Conservation (phyloP, 53 echinoderm and acorn worm species). For the Stichopus horrens region DNA sequence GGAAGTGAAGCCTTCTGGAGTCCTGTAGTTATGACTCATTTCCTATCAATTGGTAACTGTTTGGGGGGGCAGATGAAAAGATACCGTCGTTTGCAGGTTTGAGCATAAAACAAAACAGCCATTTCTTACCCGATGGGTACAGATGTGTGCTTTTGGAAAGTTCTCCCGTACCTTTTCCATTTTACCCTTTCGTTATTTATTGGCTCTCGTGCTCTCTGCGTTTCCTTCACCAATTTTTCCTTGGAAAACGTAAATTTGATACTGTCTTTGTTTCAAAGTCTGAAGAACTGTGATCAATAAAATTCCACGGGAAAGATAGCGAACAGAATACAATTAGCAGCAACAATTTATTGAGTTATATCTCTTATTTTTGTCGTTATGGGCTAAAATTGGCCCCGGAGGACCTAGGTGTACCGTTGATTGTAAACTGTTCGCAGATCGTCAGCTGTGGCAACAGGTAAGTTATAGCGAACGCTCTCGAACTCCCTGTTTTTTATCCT, state of each 20-base stretch:
- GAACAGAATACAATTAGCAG: conserved; percentile 15
- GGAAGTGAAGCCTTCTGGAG: too few species aligned
- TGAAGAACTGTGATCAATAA: conserved; percentile 5
- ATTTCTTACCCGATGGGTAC: too few species aligned
- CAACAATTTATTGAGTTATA: conserved; percentile 12
- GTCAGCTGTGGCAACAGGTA: conserved; percentile 40
- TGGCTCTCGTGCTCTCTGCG: background rate
- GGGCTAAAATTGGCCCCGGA: conserved; percentile 24
- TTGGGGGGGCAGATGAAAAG: too few species aligned
- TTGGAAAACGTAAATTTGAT: background rate
- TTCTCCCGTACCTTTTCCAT: background rate
- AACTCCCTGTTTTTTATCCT: too few species aligned
- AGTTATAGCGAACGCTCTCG: background rate
- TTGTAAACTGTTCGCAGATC: conserved; percentile 1
- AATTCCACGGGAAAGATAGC: background rate
- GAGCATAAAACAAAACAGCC: too few species aligned
- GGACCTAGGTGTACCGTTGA: conserved; percentile 2
- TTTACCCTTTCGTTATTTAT: background rate
- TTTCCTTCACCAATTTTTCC: background rate
- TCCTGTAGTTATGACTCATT: too few species aligned
- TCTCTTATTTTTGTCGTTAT: conserved; percentile 15
- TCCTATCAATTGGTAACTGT: too few species aligned
- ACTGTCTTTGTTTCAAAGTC: conserved; percentile 8
- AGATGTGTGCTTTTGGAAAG: background rate
- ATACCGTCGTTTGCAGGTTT: too few species aligned